Evolutionary conservation across 2,113 vertebrate species (phyloP).

Genomic region (Larimichthys crocea): DNA sequence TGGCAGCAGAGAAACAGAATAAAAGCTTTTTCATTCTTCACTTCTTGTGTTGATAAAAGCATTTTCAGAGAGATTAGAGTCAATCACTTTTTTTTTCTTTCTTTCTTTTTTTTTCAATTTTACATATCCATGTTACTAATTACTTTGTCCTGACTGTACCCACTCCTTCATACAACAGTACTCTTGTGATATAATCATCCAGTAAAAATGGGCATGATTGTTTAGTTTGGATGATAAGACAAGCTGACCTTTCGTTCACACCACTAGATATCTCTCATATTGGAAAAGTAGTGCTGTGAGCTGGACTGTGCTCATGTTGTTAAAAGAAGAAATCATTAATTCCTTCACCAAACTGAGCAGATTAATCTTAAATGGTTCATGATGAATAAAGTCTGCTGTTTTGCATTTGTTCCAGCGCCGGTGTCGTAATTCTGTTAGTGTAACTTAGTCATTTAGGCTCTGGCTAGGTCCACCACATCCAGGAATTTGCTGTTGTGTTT

Average conservation of each 20-base stretch:
- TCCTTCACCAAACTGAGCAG: conserved; percentile 27
- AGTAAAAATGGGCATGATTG: background rate
- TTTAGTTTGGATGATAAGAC: background rate
- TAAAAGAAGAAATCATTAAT: conserved; percentile 12
- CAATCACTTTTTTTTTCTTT: no score
- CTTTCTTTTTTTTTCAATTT: background rate
- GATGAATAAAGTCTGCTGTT: conserved; percentile 28
- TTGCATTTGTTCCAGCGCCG: conserved; percentile 22
- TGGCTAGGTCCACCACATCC: conserved; percentile 15
- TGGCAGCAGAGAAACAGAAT: background rate
- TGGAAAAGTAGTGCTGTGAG: conserved; percentile 9
- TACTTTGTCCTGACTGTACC: background rate
- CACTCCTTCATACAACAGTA: background rate
- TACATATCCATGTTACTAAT: background rate
- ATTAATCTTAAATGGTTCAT: conserved; percentile 42
- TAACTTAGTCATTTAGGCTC: conserved; percentile 19
- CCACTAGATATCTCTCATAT: conserved; percentile 45
- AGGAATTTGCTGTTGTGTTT: conserved; percentile 19
- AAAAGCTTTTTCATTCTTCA: background rate
- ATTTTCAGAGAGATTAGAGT: background rate
- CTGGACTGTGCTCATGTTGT: conserved; percentile 6
- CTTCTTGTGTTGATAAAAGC: conserved; percentile 11
- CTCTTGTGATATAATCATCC: background rate
- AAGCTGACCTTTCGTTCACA: background rate
- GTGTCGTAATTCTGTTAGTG: conserved; percentile 20